Conservation (phyloP, 2,888 invertebrate species). For the Melangyna quadrimaculata region DNA sequence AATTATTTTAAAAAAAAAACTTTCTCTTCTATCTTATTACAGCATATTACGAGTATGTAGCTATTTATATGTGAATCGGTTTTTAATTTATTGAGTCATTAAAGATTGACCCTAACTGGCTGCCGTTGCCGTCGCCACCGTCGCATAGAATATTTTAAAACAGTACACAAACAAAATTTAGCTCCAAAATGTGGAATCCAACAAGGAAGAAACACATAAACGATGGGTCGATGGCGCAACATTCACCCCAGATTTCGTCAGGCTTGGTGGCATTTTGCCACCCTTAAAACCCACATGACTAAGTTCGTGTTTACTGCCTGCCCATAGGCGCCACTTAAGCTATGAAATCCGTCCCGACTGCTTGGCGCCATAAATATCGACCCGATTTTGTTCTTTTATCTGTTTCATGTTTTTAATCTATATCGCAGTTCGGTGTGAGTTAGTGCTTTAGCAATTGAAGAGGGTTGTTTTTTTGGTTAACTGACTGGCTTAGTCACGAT, state of each 20-base stretch:
- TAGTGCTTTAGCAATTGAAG: conserved; percentile 34
- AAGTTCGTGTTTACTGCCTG: conserved; percentile 67
- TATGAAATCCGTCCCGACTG: conserved; percentile 79
- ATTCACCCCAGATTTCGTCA: conserved; percentile 20
- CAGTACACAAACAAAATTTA: conserved; percentile 23
- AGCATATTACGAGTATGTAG: neutral
- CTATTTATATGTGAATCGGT: neutral
- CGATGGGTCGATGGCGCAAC: conserved; percentile 39
- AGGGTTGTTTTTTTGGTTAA: conserved; percentile 21
- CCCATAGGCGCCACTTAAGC: conserved; percentile 78
- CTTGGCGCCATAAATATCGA: conserved; percentile 78
- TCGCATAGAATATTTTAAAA: conserved; percentile 58
- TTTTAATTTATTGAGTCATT: conserved; percentile 65
- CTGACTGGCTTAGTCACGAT: conserved; percentile 33
- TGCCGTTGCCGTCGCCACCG: conserved; percentile 36
- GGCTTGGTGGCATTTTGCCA: neutral
- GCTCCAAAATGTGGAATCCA: conserved; percentile 38
- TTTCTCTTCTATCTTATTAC: conserved; percentile 48
- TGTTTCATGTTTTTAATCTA: conserved; percentile 69
- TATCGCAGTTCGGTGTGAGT: conserved; percentile 37
- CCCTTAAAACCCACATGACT: conserved; percentile 32
- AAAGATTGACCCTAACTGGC: conserved; percentile 47
- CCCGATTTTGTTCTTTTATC: conserved; percentile 72
- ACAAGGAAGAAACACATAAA: conserved; percentile 23
- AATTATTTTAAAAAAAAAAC: conserved; percentile 44